These are phyloP conservation scores for Drosophila birchii DNA, from an alignment of 2,888 invertebrate genomes.

Conservation along the genomic window DNA sequence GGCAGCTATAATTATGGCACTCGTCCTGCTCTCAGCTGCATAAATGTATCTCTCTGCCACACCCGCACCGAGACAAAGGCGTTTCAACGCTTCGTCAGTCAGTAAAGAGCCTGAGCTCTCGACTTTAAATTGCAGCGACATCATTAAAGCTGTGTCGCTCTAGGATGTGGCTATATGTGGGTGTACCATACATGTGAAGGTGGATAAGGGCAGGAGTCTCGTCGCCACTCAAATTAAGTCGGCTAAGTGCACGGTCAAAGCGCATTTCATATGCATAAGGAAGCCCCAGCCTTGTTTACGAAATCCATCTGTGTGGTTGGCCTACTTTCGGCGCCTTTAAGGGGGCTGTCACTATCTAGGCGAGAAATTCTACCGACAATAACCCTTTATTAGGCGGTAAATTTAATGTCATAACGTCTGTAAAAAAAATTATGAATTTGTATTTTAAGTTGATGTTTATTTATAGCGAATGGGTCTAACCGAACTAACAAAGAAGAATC, in stretches of 20 bases:
- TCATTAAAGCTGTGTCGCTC: conserved; percentile 55
- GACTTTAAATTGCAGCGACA: conserved; percentile 61
- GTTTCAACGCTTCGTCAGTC: conserved; percentile 9
- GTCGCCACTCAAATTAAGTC: conserved; percentile 65
- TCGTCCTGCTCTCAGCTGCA: conserved; percentile 9
- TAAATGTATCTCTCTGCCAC: conserved; percentile 23
- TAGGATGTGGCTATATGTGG: neutral
- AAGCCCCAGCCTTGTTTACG: conserved; percentile 24
- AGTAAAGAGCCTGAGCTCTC: conserved; percentile 26
- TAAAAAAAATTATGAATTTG: neutral
- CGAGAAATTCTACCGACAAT: conserved; percentile 43
- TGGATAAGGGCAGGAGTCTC: conserved; percentile 7
- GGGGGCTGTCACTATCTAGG: conserved; percentile 1
- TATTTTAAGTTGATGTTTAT: neutral
- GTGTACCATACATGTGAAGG: neutral
- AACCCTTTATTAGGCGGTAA: conserved; percentile 11
- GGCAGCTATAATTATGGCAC: conserved; percentile 20
- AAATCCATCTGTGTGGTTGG: conserved; percentile 20
- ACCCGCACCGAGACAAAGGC: conserved; percentile 17
- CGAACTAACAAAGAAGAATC: neutral
- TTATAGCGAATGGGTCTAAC: neutral
- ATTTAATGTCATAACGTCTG: neutral
- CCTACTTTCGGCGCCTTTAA: conserved; percentile 29
- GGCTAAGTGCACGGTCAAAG: conserved; percentile 60
- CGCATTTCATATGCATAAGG: conserved; percentile 52